A percentile compares a stretch with the other conserved stretches of the same genome.
Evolutionary conservation across 1,140 invertebrate species (phyloP).

Genomic region (Heliothis virescens): DNA sequence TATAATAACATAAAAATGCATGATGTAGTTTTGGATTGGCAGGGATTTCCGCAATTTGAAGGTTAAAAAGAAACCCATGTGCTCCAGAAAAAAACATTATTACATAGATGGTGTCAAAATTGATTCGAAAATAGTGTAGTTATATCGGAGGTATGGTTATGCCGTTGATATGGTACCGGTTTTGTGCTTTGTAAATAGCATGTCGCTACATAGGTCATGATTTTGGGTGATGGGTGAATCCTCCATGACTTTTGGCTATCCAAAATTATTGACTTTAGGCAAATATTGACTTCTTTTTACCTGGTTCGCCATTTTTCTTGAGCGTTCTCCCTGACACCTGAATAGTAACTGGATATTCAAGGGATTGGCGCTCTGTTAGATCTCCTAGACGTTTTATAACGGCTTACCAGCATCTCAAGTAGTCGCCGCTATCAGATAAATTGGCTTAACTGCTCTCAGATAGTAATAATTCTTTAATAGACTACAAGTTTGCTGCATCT

Average conservation of each 20-base stretch:
- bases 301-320: conserved; percentile 25
- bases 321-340: background rate
- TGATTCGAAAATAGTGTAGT: too few species aligned
- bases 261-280: background rate
- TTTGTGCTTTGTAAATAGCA: too few species aligned
- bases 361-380: background rate
- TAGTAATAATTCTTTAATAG: conserved; percentile 35
- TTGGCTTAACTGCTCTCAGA: conserved; percentile 18
- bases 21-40: background rate
- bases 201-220: too few species aligned
- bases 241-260: background rate
- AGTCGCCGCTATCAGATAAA: conserved; percentile 41
- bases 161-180: too few species aligned
- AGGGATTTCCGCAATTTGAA: too few species aligned
- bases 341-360: conserved; percentile 21
- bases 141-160: too few species aligned
- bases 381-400: conserved; percentile 31
- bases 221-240: too few species aligned
- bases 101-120: too few species aligned
- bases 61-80: too few species aligned
- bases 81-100: too few species aligned
- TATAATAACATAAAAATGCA: background rate
- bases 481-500: conserved; percentile 3
- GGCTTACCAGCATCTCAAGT: conserved; percentile 22
- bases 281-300: conserved; percentile 3